Conservation (phyloP, 2,113 vertebrate genomes). For the Burhinus oedicnemus region DNA sequence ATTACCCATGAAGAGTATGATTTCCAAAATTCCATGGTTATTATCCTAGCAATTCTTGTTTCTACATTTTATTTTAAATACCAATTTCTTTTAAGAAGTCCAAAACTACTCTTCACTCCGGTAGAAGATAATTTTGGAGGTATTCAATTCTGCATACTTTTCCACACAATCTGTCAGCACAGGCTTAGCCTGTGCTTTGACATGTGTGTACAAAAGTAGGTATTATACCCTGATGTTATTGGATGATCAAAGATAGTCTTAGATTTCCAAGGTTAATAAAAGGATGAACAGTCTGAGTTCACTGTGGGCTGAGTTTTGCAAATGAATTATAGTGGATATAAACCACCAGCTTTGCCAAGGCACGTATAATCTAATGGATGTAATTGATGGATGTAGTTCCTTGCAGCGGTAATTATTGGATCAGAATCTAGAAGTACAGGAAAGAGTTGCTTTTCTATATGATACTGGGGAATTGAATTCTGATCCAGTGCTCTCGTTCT, state of each 20-base stretch:
- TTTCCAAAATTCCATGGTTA: not conserved
- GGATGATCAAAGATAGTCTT: not conserved
- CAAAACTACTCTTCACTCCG: not conserved
- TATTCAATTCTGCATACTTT: not conserved
- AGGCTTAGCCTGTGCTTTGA: not conserved
- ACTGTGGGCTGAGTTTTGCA: not conserved
- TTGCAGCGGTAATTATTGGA: constrained; percentile 21
- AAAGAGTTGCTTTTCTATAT: not conserved
- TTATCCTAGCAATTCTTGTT: not conserved
- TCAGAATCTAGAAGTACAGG: not conserved
- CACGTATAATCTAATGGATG: not conserved
- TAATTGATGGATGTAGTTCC: not conserved
- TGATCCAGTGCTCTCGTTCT: not conserved
- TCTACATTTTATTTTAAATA: not conserved
- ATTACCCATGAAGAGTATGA: not conserved
- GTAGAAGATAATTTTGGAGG: not conserved
- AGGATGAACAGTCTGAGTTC: not conserved
- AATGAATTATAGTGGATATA: not conserved
- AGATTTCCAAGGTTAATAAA: constrained; percentile 5
- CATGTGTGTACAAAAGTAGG: not conserved
- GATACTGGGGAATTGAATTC: not conserved
- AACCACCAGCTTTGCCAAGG: not conserved
- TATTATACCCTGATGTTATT: not conserved
- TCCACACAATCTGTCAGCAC: not conserved
- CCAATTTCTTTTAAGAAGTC: not conserved